These are phyloP conservation scores for Apoda limacodes DNA, from an alignment of 2,888 invertebrate species.

Conservation along the genomic window DNA sequence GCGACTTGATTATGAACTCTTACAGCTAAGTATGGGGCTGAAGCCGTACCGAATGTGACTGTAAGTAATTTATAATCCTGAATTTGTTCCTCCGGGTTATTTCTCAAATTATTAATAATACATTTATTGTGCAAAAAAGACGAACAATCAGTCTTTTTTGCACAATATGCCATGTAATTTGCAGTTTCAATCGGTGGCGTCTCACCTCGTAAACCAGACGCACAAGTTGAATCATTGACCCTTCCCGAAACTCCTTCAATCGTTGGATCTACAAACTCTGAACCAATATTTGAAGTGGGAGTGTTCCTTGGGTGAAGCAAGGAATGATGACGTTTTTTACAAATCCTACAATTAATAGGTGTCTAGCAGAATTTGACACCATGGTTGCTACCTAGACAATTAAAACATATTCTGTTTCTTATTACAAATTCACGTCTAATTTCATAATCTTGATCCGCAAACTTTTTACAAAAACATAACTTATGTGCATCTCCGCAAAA, in stretches of 20 bases:
- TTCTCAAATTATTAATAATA: conserved; percentile 4
- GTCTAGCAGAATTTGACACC: conserved; percentile 15
- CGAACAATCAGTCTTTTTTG: neutral
- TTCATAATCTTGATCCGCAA: conserved; percentile 13
- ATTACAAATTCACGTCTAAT: conserved; percentile 16
- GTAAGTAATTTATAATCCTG: conserved; percentile 18
- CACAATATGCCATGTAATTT: conserved; percentile 1
- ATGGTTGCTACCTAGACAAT: conserved; percentile 21
- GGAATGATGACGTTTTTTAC: conserved; percentile 18
- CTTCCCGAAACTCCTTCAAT: conserved; percentile 14
- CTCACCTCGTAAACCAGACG: conserved; percentile 21
- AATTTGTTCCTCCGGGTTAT: no score
- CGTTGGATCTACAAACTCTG: conserved; percentile 19
- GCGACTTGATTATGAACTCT: conserved; percentile 23
- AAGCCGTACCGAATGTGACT: conserved; percentile 25
- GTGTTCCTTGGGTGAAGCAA: conserved; percentile 15
- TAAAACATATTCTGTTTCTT: conserved; percentile 19
- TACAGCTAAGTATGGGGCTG: conserved; percentile 25
- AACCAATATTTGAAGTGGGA: conserved; percentile 4
- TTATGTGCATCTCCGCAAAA: conserved; percentile 21
- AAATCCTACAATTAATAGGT: conserved; percentile 12
- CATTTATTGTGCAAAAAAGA: neutral
- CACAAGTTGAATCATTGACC: conserved; percentile 8
- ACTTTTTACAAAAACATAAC: conserved; percentile 18
- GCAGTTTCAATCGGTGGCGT: neutral